Base-by-base conservation (phyloP, 2,888 invertebrate genomes). In the Exephanes ischioxanthus region DNA sequence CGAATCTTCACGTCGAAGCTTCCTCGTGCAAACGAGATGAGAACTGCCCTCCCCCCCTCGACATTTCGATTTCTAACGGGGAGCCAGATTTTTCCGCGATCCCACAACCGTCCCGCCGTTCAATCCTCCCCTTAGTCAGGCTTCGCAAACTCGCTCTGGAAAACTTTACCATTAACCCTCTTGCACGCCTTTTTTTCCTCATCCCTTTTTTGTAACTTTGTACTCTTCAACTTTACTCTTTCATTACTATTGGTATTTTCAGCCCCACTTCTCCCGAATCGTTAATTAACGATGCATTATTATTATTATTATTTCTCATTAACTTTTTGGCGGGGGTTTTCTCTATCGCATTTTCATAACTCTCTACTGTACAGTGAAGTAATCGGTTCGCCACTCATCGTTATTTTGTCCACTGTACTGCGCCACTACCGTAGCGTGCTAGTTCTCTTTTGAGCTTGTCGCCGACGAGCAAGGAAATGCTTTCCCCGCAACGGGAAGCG, bases 401-500 rank as follows among this genome's bases (percentile, higher is more conserved):
- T 26, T 14, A 58, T 58, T 58, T 58, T 1, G 22, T 58, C 22
- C 58, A 26, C 11, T 9, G 11, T 58, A 11, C 11, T 11, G 58
- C 11, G 26, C 16, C 45, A 16, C 14, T 26, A 14, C 14, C 26
- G 2, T 58, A 26, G 11, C 58, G 22, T 26, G 58, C 22, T 0
- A 4, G 58, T 26, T 58, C 58, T 58, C 11, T 26, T 26, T 22
- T 22, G 11, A 26, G 58, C 58, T 58, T 58, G 58, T 58, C 58
- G 22, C 9, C 11, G 26, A 58, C 26, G 45, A 58, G 55, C 22
- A 53, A 26, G 71, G 14, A 33, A 30, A 53, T 19, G 48, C 37
- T 72, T 76, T 76, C 63, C 58, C 68, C 58, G 41, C 66, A 83
- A 73, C 78, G 78, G 22, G 58, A 26, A 58, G 78, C 72, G 83